A percentile compares a stretch with the other conserved stretches of the same genome.
Conservation (phyloP, 2,797 vertebrate species). For the Oreonectes daqikongensis region DNA sequence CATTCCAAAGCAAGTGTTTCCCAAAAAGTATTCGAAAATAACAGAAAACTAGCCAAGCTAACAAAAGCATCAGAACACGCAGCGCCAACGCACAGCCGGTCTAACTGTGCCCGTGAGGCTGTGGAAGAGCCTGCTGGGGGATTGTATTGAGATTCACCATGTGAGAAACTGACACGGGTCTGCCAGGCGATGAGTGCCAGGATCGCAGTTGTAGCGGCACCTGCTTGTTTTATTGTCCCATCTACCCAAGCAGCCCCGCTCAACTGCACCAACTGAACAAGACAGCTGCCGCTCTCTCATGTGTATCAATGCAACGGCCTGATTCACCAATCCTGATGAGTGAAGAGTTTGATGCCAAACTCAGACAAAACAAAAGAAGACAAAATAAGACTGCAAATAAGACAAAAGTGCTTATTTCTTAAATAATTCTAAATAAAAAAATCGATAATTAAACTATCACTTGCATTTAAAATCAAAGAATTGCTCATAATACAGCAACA, state of each 20-base stretch:
- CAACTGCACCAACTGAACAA: slow-evolving; percentile 49
- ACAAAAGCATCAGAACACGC: not conserved
- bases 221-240: slow-evolving; percentile 59
- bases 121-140: slow-evolving; percentile 15
- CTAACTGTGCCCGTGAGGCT: slow-evolving; percentile 7
- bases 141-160: slow-evolving; percentile 27
- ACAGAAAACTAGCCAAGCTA: not conserved
- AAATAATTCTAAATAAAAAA: too few relatives aligned
- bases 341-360: slow-evolving; percentile 8
- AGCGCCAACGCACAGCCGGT: not conserved
- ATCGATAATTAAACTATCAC: too few relatives aligned
- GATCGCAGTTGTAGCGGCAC: slow-evolving; percentile 56
- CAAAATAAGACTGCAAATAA: too few relatives aligned
- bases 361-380: slow-evolving; percentile 6
- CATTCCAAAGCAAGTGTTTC: not conserved
- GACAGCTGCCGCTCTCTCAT: slow-evolving; percentile 21
- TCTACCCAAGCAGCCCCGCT: slow-evolving; percentile 27
- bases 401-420: too few relatives aligned
- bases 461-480: too few relatives aligned
- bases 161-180: slow-evolving; percentile 18
- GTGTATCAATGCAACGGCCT: not conserved
- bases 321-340: slow-evolving; percentile 23
- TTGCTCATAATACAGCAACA: too few relatives aligned
- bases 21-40: not conserved
- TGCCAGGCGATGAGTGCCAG: slow-evolving; percentile 54